A percentile compares a stretch with the other conserved stretches of the same genome.
phyloP scores from a whole-genome alignment of 2,113 vertebrate genomes.

The Notechis scutatus region DNA sequence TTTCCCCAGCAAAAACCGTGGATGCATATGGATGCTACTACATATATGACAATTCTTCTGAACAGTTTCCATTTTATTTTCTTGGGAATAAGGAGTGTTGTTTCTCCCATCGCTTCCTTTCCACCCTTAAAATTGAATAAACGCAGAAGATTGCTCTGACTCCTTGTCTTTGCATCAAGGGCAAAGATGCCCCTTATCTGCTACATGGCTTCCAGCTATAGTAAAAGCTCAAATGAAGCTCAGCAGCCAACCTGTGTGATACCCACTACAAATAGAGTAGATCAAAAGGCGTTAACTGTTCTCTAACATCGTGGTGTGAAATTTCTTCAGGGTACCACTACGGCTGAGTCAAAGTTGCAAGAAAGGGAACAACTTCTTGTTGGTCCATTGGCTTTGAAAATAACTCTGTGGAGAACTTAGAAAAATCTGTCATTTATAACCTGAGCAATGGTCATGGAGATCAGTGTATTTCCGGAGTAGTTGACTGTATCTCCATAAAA shows the following conservation, averaged over 20 bases:
- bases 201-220: slow-evolving; percentile 11
- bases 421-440: not conserved
- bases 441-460: not conserved
- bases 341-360: not conserved
- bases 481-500: not conserved
- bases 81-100: not conserved
- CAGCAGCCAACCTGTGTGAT: slow-evolving; percentile 13
- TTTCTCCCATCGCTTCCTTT: not conserved
- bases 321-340: not conserved
- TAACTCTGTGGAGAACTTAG: not conserved
- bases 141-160: not conserved
- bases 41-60: not conserved
- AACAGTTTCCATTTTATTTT: not conserved
- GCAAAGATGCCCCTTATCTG: not conserved
- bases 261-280: not conserved
- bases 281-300: not conserved
- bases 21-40: not conserved
- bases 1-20: not conserved
- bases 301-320: not conserved
- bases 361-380: not conserved
- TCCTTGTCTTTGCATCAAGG: slow-evolving; percentile 1
- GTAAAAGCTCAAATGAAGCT: not conserved
- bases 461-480: not conserved
- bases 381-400: slow-evolving; percentile 10
- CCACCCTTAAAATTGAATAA: not conserved